Percentiles rank a stretch among this genome's conserved stretches.
Evolutionary conservation across 2,888 invertebrate species (phyloP).

Genomic region (Ptychoptera contaminata): DNA sequence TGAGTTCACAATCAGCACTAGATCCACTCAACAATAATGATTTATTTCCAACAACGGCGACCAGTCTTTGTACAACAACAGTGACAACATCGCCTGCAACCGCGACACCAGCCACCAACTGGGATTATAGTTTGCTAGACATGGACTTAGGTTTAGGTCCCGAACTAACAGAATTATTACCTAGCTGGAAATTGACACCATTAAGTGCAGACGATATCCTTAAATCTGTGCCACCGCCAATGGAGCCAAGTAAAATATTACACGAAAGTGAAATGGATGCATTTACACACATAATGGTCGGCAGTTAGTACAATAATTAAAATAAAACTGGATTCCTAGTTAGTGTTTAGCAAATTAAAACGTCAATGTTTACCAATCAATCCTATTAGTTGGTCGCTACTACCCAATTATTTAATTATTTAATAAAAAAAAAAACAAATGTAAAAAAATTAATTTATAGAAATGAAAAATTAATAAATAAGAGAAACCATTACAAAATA

Average conservation of each 20-base stretch:
- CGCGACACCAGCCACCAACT: conserved; percentile 11
- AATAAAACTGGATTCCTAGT: conserved; percentile 3
- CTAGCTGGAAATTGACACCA: conserved; percentile 37
- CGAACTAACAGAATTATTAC: conserved; percentile 36
- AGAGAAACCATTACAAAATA: too few species aligned
- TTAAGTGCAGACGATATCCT: conserved; percentile 34
- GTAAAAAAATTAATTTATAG: too few species aligned
- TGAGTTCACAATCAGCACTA: conserved; percentile 71
- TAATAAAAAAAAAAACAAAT: too few species aligned
- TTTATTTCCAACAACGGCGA: conserved; percentile 34
- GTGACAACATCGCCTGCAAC: conserved; percentile 8
- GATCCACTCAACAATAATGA: conserved; percentile 71
- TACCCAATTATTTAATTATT: too few species aligned
- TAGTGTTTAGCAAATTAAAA: too few species aligned
- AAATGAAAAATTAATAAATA: too few species aligned
- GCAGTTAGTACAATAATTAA: conserved; percentile 29
- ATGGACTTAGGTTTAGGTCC: conserved; percentile 33
- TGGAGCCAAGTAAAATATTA: conserved; percentile 20
- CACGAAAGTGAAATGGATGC: conserved; percentile 35
- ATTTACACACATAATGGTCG: conserved; percentile 40
- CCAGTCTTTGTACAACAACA: conserved; percentile 8
- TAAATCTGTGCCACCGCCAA: conserved; percentile 27
- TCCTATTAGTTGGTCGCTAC: too few species aligned
- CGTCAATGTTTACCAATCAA: too few species aligned
- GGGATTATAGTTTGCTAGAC: conserved; percentile 30